These are phyloP conservation scores for Sceloporus undulatus DNA, from an alignment of 2,113 vertebrate genomes.

Conservation along the genomic window DNA sequence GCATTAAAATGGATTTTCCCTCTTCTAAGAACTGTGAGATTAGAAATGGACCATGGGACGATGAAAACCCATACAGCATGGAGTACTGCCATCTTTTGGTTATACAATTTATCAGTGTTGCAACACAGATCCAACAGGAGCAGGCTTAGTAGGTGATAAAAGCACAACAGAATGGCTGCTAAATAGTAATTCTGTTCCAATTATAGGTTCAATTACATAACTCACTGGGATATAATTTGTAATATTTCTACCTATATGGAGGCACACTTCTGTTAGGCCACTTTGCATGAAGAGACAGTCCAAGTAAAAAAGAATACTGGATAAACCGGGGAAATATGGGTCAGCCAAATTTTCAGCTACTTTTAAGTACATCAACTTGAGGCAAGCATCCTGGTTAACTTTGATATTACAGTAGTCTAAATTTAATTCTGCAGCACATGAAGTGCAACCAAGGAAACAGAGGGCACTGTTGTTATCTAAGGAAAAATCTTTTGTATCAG, in stretches of 20 bases:
- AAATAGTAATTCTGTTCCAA: slow-evolving; percentile 12
- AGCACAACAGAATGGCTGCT: neutral
- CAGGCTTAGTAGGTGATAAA: slow-evolving; percentile 2
- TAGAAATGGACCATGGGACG: slow-evolving; percentile 26
- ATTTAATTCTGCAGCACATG: slow-evolving; percentile 17
- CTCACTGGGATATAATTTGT: slow-evolving; percentile 37
- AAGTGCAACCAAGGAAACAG: neutral
- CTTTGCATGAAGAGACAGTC: slow-evolving; percentile 7
- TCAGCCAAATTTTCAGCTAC: slow-evolving; percentile 22
- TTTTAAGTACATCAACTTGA: slow-evolving; percentile 23
- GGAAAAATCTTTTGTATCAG: too few species aligned
- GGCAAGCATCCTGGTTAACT: neutral
- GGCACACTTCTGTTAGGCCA: slow-evolving; percentile 30
- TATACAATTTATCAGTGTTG: slow-evolving; percentile 52
- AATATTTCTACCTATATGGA: slow-evolving; percentile 31
- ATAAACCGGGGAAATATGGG: slow-evolving; percentile 30
- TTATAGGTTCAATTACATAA: slow-evolving; percentile 18
- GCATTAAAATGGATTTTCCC: slow-evolving; percentile 27
- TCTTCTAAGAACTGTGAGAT: slow-evolving; percentile 30
- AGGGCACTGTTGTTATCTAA: slow-evolving; percentile 44
- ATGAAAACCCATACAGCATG: slow-evolving; percentile 35
- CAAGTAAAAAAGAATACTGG: slow-evolving; percentile 43
- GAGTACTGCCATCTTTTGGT: slow-evolving; percentile 71
- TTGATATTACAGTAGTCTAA: slow-evolving; percentile 6
- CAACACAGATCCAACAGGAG: slow-evolving; percentile 5